Base-by-base conservation (phyloP, 2,888 invertebrate genomes). In the Hypselothyrea guttata region DNA sequence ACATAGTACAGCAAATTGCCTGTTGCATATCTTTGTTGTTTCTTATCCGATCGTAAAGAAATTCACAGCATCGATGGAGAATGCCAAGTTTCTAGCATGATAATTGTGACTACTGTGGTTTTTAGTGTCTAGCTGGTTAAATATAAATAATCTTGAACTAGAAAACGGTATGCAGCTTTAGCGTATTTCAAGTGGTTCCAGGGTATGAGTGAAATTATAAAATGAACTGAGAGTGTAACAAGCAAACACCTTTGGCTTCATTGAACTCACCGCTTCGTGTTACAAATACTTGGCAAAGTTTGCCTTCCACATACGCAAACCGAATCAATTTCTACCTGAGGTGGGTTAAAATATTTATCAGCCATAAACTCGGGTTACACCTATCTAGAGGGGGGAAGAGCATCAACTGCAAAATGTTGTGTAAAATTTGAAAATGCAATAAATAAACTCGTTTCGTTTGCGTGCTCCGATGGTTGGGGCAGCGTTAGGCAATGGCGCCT, bases 361-460 rank as follows among this genome's bases (percentile, higher is more conserved):
- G 64, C 78, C 82, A 84, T 78, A 78, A 78, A 84, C 78, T 78
- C 74, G 52, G 54, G 84, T 70, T 84, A 76, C 84, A 81, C 84
- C 84, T 78, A 61, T 52, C 30, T 13, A 13, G 12, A 42, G 18
- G n/a, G 15, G 34, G 42, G 30, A 11, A 34, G 16, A 37, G 52
- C 44, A 64, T 67, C 47, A 78, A 77, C 75, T 82, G 72, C 84
- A 78, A 81, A 78, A 78, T 78, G 78, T 78, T 84, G 82, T 84
- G 84, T 78, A 84, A 81, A 78, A 78, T 81, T 81, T 82, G 85
- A 75, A 84, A 75, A 84, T 84, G 85, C 83, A 81, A 83, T 83
- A 83, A 86, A 83, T 83, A 86, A 83, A 69, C 86, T 83, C 84
- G 82, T 84, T 83, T 81, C 71, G 82, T 45, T 61, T 64, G 73